Evolutionary conservation across 2,113 vertebrate species (phyloP).

Genomic region (Fregetta grallaria): DNA sequence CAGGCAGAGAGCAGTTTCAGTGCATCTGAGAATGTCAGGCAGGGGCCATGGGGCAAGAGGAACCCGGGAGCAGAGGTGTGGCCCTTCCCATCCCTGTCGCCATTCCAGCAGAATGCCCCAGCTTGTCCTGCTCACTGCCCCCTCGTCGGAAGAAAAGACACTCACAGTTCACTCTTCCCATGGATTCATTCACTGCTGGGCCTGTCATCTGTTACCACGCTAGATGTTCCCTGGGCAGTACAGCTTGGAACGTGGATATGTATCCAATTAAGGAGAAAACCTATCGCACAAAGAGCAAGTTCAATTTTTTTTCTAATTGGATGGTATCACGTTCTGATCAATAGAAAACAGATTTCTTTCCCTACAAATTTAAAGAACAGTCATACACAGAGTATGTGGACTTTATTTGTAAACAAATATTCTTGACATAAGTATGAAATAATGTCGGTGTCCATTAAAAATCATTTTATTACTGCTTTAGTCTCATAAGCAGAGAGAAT

Average conservation of each 20-base stretch:
- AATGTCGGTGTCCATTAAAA: not conserved
- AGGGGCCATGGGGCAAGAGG: fast-evolving
- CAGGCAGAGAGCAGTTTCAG: not conserved
- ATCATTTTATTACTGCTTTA: not conserved
- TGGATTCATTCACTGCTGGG: not conserved
- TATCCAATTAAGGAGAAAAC: not conserved
- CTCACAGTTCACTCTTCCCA: not conserved
- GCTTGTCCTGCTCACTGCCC: not conserved
- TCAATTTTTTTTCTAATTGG: not conserved
- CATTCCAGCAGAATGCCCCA: not conserved
- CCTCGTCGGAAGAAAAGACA: not conserved
- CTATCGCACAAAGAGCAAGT: not conserved
- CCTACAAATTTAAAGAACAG: not conserved
- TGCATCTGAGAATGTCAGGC: not conserved
- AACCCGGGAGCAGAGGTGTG: not conserved
- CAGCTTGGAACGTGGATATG: not conserved
- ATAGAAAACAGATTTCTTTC: not conserved
- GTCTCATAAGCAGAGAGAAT: not conserved
- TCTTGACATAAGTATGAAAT: fast-evolving
- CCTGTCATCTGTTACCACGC: not conserved
- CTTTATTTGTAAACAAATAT: not conserved
- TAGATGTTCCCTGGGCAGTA: not conserved
- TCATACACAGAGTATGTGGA: not conserved
- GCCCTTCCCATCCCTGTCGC: not conserved
- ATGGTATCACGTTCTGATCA: not conserved